Conservation (phyloP, 2,797 vertebrate genomes). For the Typhlichthys eigenmanni region DNA sequence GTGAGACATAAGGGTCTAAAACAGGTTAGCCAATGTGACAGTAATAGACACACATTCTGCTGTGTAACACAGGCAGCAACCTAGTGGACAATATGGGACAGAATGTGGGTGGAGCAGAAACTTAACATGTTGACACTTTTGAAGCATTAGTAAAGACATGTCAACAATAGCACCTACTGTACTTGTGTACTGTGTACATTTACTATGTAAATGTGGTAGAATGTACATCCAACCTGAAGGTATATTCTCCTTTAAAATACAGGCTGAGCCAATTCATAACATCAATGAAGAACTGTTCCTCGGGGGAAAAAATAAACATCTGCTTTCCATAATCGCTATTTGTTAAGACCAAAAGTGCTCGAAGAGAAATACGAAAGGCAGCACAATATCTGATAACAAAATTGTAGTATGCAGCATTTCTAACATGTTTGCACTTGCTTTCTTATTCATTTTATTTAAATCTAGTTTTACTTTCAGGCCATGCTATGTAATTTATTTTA, state of each 20-base stretch:
- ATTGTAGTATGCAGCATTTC: slow-evolving; percentile 9
- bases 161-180: slow-evolving; percentile 27
- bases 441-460: background rate
- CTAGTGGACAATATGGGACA: background rate
- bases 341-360: slow-evolving; percentile 37
- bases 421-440: background rate
- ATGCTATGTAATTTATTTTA: background rate
- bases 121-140: background rate
- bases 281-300: slow-evolving; percentile 43
- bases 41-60: background rate
- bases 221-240: slow-evolving; percentile 30
- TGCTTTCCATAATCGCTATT: slow-evolving; percentile 45
- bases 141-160: slow-evolving; percentile 24
- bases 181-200: too few species aligned
- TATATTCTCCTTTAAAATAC: slow-evolving; percentile 22
- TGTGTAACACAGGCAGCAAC: background rate
- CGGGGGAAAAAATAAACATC: slow-evolving; percentile 39
- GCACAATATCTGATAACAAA: slow-evolving; percentile 33
- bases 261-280: slow-evolving; percentile 26
- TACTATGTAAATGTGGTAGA: slow-evolving; percentile 28
- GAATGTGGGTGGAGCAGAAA: slow-evolving; percentile 3
- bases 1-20: background rate
- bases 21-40: background rate
- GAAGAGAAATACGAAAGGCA: slow-evolving; percentile 28
- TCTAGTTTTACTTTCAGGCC: background rate